Evolutionary conservation across 2,888 invertebrate species (phyloP), one percentile per base, ranked within the genome.

Genomic region (Neoscelio sp.): DNA sequence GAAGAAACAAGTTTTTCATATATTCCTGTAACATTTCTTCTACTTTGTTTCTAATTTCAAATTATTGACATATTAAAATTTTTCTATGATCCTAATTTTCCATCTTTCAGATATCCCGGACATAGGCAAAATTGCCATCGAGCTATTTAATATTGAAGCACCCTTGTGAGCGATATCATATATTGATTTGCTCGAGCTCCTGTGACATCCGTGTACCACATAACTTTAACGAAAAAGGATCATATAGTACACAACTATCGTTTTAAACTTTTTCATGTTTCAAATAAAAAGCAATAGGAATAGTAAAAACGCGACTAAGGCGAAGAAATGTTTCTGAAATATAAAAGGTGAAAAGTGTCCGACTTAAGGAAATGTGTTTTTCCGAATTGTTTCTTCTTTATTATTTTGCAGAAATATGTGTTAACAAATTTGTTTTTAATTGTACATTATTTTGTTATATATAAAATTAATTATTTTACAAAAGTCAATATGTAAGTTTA

Each of bases 171-270:
- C 18, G 23, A 6, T 18, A 46, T 54, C 40, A 38, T 48, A 65
- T 67, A 78, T 78, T 67, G 67, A 78, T 78, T 73, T 26, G 26
- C n/a, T 17, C 17, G 30, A 33, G 54, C 60, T 58, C 60, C 28
- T 62, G 67, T 67, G 54, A 67, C 71, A 74, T 50, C 33, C 50
- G 4, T 48, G 44, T 68, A 46, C 54, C 40, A 17, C 23, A 62
- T 40, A 67, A 70, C 58, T 58, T 44, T 44, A 10, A 30, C 50
- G 35, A 71, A 50, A 75, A 62, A 62, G 40, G 58, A 75, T 75
- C 28, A 71, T 67, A 75, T 54, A 28, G 40, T 56, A 75, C 62
- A 60, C 58, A 74, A 65, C 74, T 74, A 78, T 77, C 65, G 79
- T 70, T 74, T 68, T 42, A 60, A 73, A 76, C 60, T 78, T 79